These are phyloP conservation scores for Neodontobutis hainanensis DNA, from an alignment of 2,113 vertebrate species.

Conservation along the genomic window DNA sequence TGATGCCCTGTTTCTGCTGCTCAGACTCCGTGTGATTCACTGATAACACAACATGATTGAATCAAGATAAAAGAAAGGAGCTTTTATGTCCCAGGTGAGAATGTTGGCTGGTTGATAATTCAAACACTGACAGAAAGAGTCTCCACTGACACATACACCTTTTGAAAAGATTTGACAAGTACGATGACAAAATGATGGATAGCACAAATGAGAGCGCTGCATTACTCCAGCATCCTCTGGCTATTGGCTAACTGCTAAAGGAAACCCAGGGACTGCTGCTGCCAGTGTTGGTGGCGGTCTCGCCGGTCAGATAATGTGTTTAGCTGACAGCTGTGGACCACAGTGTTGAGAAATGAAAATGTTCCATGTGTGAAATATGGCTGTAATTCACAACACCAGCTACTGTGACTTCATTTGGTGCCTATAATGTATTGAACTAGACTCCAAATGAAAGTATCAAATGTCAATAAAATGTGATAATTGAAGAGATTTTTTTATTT, in stretches of 20 bases:
- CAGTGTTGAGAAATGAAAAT: not conserved
- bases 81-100: slow-evolving; percentile 1
- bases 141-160: slow-evolving; percentile 5
- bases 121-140: slow-evolving; percentile 1
- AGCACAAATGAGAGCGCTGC: not conserved
- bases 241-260: slow-evolving; percentile 9
- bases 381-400: slow-evolving; percentile 18
- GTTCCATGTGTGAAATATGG: slow-evolving; percentile 9
- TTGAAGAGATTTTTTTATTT: not conserved
- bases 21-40: slow-evolving; percentile 1
- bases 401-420: slow-evolving; percentile 8
- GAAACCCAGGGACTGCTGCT: slow-evolving; percentile 12
- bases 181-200: slow-evolving; percentile 27
- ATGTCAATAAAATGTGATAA: slow-evolving; percentile 11
- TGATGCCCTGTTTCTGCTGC: slow-evolving; percentile 2
- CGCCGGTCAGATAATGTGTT: slow-evolving; percentile 16
- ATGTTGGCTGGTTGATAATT: slow-evolving; percentile 10
- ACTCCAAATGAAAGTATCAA: not conserved
- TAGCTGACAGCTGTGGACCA: slow-evolving; percentile 26
- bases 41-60: slow-evolving; percentile 31
- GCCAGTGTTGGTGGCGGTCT: not conserved
- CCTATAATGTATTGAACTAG: not conserved
- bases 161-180: slow-evolving; percentile 12
- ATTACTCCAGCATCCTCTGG: not conserved
- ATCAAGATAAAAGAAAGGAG: slow-evolving; percentile 30